Base-by-base conservation (phyloP, 2,888 invertebrate genomes). In the Dicycla oo region DNA sequence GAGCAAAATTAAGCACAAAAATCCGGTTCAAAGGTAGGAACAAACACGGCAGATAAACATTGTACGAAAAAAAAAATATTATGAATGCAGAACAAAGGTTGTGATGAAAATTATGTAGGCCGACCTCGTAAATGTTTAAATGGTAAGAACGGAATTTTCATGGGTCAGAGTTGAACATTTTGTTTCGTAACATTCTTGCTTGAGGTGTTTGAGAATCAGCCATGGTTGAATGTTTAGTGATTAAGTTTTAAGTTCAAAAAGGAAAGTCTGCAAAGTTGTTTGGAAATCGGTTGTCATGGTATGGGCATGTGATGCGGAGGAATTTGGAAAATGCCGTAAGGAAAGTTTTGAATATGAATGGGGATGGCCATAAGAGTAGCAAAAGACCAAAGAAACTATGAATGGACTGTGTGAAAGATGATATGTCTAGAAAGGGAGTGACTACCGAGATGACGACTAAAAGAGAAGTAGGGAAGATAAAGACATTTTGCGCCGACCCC, bases 111-210 rank as follows among this genome's bases (percentile, higher is more conserved):
- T 82, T 78, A 80, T 67, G 74, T 71, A 69, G 69, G 64, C 43
- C 51, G 62, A 49, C 43, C 60, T 80, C 69, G 56, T 79, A 57
- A 84, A 84, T 84, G 67, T 81, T 84, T 80, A 72, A 80, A 78
- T 74, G 77, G 66, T 13, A n/a, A n/a, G n/a, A 3, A 51, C n/a
- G 51, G 65, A 73, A 73, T 81, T 80, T 77, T 20, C 53, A 75
- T 47, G 26, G 49, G 71, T 18, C 64, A 13, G 49, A 26, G 63
- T 45, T 61, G 23, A n/a, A 30, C 7, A 53, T 75, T 62, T 57
- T 75, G 54, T 49, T 57, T 63, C 18, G 43, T 62, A n/a, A 26
- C 43, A 58, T 65, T 69, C 23, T 69, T 51, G 18, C 18, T n/a
- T 15, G 6, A 62, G 62, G 45, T n/a, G n/a, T 62, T n/a, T 18